Base-by-base conservation (phyloP, 2,113 vertebrate genomes). In the Sciurus niger region DNA sequence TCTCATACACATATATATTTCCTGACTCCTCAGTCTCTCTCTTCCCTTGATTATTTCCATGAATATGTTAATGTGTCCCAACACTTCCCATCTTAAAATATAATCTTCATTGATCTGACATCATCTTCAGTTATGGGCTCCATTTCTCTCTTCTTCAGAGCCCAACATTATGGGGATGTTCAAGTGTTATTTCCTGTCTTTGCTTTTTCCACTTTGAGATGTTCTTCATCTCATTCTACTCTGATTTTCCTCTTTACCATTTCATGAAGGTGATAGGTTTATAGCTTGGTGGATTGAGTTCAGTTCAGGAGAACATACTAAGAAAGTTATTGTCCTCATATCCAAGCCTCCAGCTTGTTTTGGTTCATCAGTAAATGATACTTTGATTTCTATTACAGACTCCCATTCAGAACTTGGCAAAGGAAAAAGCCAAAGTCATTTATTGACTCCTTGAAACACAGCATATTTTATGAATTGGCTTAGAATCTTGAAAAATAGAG, bases 321-420 rank as follows among this genome's bases (percentile, higher is more conserved):
- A 16, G 32, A 94, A 76, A 90, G 14, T 10, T 1, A 86, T 48
- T 76, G 30, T 48, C 22, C 34, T 79, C 63, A 85, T 77, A 83
- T 63, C 14, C 55, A 83, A 93, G 6, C 2, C 17, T 48, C 1
- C 17, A 12, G 58, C 68, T 93, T 6, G 30, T 78, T 96, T 74
- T 46, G 51, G 13, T 83, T 10, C 8, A 68, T 77, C 28, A 53
- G 22, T 74, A 77, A 87, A 84, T 78, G 58, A 94, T 32, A 89
- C 51, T 89, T 92, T 96, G 18, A 84, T 67, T 91, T 93, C 25
- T 83, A 96, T 70, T 86, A 82, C 24, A 78, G 53, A 68, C 3
- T 94, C 4, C 16, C 32, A 40, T 70, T 65, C 6, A 92, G 40
- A 90, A 78, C 24, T 14, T 80, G n/a, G 28, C 25, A 96, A 65